Percentiles rank a stretch among this genome's conserved stretches.
Evolutionary conservation across 2,797 vertebrate genomes (phyloP).

Genomic region (Rhynchonycteris naso): DNA sequence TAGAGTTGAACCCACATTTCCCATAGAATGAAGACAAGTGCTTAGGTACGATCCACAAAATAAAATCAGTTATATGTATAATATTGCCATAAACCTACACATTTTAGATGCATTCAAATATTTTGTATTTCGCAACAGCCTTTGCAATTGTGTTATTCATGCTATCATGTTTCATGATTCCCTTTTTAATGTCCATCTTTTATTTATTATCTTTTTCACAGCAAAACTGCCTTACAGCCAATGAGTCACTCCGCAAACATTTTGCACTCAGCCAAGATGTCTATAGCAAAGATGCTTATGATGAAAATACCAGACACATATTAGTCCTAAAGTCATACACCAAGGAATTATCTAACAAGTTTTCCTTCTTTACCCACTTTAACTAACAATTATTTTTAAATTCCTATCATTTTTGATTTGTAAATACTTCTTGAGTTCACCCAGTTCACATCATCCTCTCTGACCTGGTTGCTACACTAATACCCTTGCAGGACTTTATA

Average conservation of each 20-base stretch:
- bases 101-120: background rate
- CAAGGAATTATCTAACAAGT: background rate
- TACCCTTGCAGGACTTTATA: background rate
- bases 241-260: background rate
- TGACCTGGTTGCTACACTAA: background rate
- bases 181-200: background rate
- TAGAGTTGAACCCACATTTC: background rate
- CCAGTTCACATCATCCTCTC: background rate
- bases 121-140: background rate
- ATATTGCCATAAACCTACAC: background rate
- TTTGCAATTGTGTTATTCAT: background rate
- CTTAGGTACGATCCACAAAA: background rate
- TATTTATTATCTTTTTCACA: background rate
- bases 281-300: background rate
- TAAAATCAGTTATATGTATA: background rate
- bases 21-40: background rate
- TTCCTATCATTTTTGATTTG: background rate
- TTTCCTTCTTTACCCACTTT: background rate
- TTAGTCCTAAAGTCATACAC: background rate
- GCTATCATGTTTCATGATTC: background rate
- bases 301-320: background rate
- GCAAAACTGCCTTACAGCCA: background rate
- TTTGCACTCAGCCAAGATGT: too few species aligned
- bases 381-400: slow-evolving; percentile 19
- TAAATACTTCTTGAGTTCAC: background rate